Base-by-base conservation (phyloP, 2,888 invertebrate genomes). In the Drosophila leonis region DNA sequence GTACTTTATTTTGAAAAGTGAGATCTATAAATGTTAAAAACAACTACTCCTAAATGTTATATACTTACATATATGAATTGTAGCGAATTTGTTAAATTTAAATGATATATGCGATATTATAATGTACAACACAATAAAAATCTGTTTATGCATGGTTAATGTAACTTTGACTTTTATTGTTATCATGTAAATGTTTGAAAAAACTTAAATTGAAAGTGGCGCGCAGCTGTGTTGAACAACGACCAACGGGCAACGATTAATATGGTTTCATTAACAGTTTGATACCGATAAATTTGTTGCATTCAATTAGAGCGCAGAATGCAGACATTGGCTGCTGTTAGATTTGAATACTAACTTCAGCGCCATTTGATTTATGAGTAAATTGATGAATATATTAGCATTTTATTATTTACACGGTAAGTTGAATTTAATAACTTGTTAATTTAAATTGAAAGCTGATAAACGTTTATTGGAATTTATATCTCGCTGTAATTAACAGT, bases 1-100 rank as follows among this genome's bases (percentile, higher is more conserved):
- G 78, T 84, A 84, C 84, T 89, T 89, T 84, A 84, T 84, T 83
- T 87, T 76, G 57, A 66, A 73, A 83, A 83, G 76, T 75, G 67
- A 87, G 75, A 83, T 82, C 73, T 79, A 71, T 83, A 72, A 76
- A 77, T 83, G 87, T 83, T 87, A 35, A 68, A 78, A 76, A 76
- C 48, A 52, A 65, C 33, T 61, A 78, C 42, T 62, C 65, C 35
- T 57, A 46, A 79, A 80, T 75, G 80, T 77, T 77, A 78, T 63
- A 67, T 73, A 78, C 39, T 75, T 71, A 61, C 42, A 73, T 48
- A 63, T 59, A 73, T 48, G 59, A 63, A 70, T 48, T 78, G 83
- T 84, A 84, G 83, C 64, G 63, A 64, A 77, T 74, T 85, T 83
- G 88, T 83, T 88, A 67, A 72, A 60, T 62, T 39, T 48, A 59